phyloP scores from a whole-genome alignment of 2,113 vertebrate genomes.

The Chascanopsetta lugubris region DNA sequence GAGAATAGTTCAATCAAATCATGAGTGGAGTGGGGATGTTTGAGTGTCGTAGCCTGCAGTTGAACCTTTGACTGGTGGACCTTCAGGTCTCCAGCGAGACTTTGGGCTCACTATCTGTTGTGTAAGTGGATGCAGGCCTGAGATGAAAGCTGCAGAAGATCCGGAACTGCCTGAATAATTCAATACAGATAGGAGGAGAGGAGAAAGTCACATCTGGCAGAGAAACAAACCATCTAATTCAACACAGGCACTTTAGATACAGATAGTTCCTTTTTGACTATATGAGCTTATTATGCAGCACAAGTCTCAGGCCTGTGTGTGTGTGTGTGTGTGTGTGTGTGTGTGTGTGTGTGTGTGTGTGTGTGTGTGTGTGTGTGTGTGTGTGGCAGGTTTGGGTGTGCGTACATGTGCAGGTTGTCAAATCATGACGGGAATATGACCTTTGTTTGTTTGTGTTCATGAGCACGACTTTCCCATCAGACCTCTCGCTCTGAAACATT shows the following conservation, averaged over 20 bases:
- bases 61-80: constrained; percentile 67
- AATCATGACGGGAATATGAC: no score
- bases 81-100: constrained; percentile 63
- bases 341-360: not conserved
- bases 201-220: constrained; percentile 79
- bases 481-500: constrained; percentile 29
- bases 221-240: constrained; percentile 73
- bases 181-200: constrained; percentile 72
- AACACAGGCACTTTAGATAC: constrained; percentile 66
- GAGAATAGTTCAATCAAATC: constrained; percentile 45
- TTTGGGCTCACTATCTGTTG: constrained; percentile 59
- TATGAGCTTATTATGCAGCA: constrained; percentile 52
- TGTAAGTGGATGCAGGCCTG: constrained; percentile 70
- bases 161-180: constrained; percentile 79
- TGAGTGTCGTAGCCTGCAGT: constrained; percentile 50
- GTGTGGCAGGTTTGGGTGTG: no score
- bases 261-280: constrained; percentile 57
- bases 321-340: constrained; percentile 18
- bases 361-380: constrained; percentile 21
- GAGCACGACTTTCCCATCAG: constrained; percentile 16
- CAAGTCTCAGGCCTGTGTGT: constrained; percentile 19
- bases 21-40: no score
- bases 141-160: constrained; percentile 77
- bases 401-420: no score
- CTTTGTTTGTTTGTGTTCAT: no score